phyloP scores from a whole-genome alignment of 2,797 vertebrate genomes.

The Pyrrhura leucotis region DNA sequence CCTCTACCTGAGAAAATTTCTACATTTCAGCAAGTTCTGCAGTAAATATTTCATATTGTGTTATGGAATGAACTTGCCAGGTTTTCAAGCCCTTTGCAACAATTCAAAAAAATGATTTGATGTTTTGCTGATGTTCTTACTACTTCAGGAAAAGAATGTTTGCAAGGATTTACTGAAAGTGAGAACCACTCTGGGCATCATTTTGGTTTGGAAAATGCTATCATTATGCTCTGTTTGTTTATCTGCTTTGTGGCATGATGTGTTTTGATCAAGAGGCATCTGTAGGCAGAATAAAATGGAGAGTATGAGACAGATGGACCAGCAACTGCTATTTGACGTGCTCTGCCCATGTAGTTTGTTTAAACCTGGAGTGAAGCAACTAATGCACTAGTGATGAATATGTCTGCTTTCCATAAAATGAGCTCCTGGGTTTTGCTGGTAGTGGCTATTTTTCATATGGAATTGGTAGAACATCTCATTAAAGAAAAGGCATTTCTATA shows the following conservation, averaged over 20 bases:
- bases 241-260: not conserved
- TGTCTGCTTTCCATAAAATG: conserved; percentile 5
- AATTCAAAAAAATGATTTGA: not conserved
- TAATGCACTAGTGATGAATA: not conserved
- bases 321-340: not conserved
- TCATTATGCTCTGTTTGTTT: conserved; percentile 1
- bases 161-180: not conserved
- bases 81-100: not conserved
- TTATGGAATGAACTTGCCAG: not conserved
- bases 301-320: not conserved
- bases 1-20: not conserved
- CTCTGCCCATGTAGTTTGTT: conserved; percentile 14
- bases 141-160: not conserved
- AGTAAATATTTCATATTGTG: not conserved
- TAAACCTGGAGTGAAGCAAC: not conserved
- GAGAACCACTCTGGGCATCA: not conserved
- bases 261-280: conserved; percentile 3
- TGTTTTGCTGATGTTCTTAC: not conserved
- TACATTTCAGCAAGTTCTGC: not conserved
- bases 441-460: conserved; percentile 5
- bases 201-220: conserved; percentile 10
- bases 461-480: conserved; percentile 16
- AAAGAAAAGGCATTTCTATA: conserved; percentile 58
- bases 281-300: not conserved
- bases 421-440: conserved; percentile 6